Percentiles rank a stretch among this genome's conserved stretches.
These are phyloP conservation scores for Himalopsyche kuldschensis DNA, from an alignment of 2,888 invertebrate species.

Conservation along the genomic window DNA sequence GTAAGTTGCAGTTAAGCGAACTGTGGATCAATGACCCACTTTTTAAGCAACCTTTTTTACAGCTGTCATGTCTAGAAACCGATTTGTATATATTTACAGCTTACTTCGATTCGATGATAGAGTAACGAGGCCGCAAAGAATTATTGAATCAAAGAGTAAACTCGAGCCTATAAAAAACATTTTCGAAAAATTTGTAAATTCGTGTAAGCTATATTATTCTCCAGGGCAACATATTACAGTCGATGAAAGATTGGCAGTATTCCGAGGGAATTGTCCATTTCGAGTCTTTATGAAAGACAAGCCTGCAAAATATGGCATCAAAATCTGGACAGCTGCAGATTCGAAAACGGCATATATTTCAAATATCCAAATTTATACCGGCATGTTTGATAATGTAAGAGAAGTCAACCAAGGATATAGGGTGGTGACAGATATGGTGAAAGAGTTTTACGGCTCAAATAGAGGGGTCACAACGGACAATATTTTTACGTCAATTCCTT, in stretches of 20 bases:
- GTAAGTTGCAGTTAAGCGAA: background rate
- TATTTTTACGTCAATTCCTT: background rate
- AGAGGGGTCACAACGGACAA: background rate
- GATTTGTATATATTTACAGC: background rate
- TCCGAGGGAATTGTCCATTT: background rate
- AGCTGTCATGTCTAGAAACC: background rate
- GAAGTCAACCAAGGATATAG: background rate
- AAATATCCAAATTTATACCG: background rate
- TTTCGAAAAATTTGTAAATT: background rate
- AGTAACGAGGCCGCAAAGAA: background rate
- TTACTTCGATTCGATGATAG: background rate
- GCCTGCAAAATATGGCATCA: background rate
- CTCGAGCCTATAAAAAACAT: background rate
- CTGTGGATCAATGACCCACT: background rate
- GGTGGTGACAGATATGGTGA: too few relatives aligned
- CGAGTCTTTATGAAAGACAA: background rate
- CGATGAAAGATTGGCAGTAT: background rate
- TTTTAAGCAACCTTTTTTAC: background rate
- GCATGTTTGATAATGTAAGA: background rate
- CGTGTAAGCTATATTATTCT: background rate
- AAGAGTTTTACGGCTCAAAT: background rate
- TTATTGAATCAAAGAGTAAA: background rate
- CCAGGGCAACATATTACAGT: background rate
- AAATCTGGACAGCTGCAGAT: slow-evolving; percentile 3
- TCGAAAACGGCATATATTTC: background rate